Conservation (phyloP, 1,140 invertebrate genomes). For the Popillia japonica region DNA sequence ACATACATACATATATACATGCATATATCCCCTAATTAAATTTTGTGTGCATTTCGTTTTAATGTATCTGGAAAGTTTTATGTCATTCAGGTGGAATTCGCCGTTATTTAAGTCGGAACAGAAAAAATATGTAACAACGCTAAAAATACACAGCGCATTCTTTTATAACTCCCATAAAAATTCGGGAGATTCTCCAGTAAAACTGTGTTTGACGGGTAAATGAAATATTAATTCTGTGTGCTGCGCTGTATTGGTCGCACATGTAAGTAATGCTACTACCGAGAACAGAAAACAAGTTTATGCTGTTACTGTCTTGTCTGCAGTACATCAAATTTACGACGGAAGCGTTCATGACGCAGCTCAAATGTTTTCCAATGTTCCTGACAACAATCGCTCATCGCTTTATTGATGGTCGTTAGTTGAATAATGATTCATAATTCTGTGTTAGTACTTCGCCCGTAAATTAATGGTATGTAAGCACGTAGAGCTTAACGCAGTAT, state of each 20-base stretch:
- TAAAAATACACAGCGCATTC: not conserved
- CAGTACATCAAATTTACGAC: conserved; percentile 24
- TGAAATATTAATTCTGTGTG: not conserved
- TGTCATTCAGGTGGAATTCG: not conserved
- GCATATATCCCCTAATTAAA: too few relatives aligned
- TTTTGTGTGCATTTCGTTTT: too few relatives aligned
- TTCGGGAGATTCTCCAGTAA: not conserved
- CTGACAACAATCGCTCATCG: conserved; percentile 26
- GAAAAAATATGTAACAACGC: not conserved
- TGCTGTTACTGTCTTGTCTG: conserved; percentile 17
- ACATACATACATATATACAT: too few relatives aligned
- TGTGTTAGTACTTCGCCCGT: not conserved
- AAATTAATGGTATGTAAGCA: conserved; percentile 15
- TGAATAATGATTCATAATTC: conserved; percentile 28
- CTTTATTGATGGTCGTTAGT: conserved; percentile 32
- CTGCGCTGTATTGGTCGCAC: not conserved
- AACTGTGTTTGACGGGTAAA: not conserved
- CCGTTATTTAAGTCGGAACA: not conserved
- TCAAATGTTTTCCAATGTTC: conserved; percentile 22
- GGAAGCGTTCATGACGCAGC: conserved; percentile 9
- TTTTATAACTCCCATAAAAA: too few relatives aligned
- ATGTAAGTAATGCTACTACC: not conserved
- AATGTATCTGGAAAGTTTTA: not conserved
- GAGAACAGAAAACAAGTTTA: conserved; percentile 9
- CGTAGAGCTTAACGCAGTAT: not conserved